phyloP scores from a whole-genome alignment of 1,140 invertebrate genomes.

The Protaetia brevitarsis region DNA sequence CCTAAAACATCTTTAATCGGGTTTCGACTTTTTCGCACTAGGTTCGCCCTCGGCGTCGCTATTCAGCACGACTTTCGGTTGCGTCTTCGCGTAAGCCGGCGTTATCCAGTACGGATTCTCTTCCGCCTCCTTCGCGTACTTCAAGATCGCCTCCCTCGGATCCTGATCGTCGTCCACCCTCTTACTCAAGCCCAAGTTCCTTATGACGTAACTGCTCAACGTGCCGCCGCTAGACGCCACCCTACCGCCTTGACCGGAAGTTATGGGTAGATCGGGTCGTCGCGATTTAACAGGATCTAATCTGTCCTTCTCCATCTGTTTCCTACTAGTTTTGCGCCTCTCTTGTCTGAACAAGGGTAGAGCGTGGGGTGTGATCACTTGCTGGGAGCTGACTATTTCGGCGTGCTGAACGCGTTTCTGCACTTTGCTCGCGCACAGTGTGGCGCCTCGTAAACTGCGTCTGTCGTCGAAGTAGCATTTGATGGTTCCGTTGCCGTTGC shows the following conservation, averaged over 20 bases:
- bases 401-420: constrained; percentile 74
- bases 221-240: constrained; percentile 94
- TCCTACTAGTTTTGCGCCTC: constrained; percentile 81
- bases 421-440: constrained; percentile 82
- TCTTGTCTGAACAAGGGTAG: constrained; percentile 94
- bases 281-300: constrained; percentile 90
- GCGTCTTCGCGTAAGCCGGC: constrained; percentile 84
- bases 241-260: constrained; percentile 85
- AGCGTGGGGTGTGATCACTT: constrained; percentile 97
- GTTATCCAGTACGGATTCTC: constrained; percentile 97
- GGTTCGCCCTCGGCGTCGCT: constrained; percentile 58
- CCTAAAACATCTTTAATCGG: constrained; percentile 26
- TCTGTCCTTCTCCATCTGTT: constrained; percentile 88
- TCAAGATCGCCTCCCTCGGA: constrained; percentile 94
- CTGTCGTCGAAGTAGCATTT: constrained; percentile 90
- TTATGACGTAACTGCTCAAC: constrained; percentile 94
- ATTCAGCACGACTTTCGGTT: constrained; percentile 76
- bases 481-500: constrained; percentile 86
- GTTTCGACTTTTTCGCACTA: constrained; percentile 54
- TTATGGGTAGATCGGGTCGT: constrained; percentile 95
- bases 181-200: constrained; percentile 91
- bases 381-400: constrained; percentile 84
- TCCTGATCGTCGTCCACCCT: constrained; percentile 94
- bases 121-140: constrained; percentile 93
- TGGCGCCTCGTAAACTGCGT: constrained; percentile 83